Percentiles rank a stretch among this genome's conserved stretches.
Conservation (phyloP, 2,888 invertebrate species). For the Dusona sp. region DNA sequence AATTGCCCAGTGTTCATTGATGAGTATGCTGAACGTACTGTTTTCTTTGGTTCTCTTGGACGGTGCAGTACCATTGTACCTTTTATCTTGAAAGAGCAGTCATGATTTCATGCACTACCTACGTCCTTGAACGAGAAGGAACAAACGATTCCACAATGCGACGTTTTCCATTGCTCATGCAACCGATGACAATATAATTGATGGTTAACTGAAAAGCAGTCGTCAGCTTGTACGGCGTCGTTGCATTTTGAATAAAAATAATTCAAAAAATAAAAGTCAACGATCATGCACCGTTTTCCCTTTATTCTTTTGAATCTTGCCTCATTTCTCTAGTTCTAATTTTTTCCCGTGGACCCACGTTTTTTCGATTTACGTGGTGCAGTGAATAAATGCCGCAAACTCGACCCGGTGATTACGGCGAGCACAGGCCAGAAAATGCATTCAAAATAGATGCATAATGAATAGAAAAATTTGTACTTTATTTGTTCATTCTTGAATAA, state of each 20-base stretch:
- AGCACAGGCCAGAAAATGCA: background rate
- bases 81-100: constrained; percentile 6
- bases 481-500: background rate
- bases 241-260: constrained; percentile 1
- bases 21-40: background rate
- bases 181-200: constrained; percentile 56
- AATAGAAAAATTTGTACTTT: background rate
- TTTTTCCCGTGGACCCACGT: background rate
- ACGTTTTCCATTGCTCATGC: constrained; percentile 11
- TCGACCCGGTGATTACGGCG: background rate
- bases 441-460: background rate
- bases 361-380: background rate
- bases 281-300: background rate
- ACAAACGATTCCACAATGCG: constrained; percentile 6
- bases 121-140: background rate
- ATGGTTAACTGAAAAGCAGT: constrained; percentile 18
- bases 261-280: constrained; percentile 4
- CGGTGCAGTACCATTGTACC: background rate
- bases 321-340: background rate
- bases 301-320: background rate
- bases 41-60: background rate
- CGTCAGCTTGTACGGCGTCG: constrained; percentile 1
- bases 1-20: background rate
- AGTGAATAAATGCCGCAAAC: background rate
- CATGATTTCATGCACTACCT: background rate